Evolutionary conservation across 2,888 invertebrate species (phyloP).

Genomic region (Pheosia gnoma): DNA sequence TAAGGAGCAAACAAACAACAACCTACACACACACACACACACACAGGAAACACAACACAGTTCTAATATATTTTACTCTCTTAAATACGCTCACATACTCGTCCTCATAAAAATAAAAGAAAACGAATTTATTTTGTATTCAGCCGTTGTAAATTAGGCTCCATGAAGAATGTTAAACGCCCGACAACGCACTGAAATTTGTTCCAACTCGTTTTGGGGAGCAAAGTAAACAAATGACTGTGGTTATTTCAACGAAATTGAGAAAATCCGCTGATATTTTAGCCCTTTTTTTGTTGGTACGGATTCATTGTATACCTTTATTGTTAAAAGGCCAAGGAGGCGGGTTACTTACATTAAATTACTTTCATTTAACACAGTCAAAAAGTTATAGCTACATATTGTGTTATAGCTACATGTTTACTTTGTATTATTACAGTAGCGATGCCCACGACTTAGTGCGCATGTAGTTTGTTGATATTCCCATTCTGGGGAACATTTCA

Average conservation of each 20-base stretch:
- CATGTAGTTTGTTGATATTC: too few species aligned
- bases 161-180: conserved; percentile 63
- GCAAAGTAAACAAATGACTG: conserved; percentile 67
- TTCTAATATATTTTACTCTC: conserved; percentile 12
- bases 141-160: conserved; percentile 47
- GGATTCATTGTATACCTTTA: not conserved
- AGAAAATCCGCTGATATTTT: conserved; percentile 46
- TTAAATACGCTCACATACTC: conserved; percentile 32
- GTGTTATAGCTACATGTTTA: too few species aligned
- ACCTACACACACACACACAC: not conserved
- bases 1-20: not conserved
- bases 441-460: too few species aligned
- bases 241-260: conserved; percentile 66
- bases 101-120: conserved; percentile 41
- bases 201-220: conserved; percentile 60
- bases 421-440: too few species aligned
- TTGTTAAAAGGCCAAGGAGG: not conserved
- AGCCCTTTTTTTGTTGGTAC: conserved; percentile 10
- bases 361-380: too few species aligned
- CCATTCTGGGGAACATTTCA: too few species aligned
- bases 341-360: too few species aligned
- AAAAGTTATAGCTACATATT: too few species aligned
- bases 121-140: conserved; percentile 51
- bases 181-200: conserved; percentile 58
- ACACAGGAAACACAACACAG: not conserved